Percentiles rank a stretch among this genome's conserved stretches.
These are phyloP conservation scores for Aporophyla lueneburgensis DNA, from an alignment of 2,888 invertebrate species.

Conservation along the genomic window DNA sequence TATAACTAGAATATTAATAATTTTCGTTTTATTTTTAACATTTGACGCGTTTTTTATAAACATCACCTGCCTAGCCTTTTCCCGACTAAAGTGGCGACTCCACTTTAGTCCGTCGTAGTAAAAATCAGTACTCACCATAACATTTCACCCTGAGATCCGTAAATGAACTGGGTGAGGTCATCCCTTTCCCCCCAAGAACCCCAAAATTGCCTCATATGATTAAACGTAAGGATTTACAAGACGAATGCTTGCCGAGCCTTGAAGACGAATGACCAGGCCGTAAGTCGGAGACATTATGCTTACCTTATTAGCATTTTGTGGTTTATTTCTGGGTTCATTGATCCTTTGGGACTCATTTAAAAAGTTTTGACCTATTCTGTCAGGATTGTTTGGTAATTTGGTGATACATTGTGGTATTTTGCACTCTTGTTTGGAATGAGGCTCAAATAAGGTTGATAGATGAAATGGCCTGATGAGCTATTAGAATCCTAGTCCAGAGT, in stretches of 20 bases:
- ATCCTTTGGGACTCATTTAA: slow-evolving; percentile 6
- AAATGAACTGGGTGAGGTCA: slow-evolving; percentile 59
- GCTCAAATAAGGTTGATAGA: background rate
- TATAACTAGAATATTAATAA: too few species aligned
- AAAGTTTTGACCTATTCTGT: slow-evolving; percentile 17
- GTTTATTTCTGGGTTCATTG: slow-evolving; percentile 19
- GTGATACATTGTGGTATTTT: slow-evolving; percentile 19
- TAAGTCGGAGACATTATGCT: slow-evolving; percentile 41
- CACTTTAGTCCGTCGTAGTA: background rate
- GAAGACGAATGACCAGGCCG: slow-evolving; percentile 56
- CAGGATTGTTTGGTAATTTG: background rate
- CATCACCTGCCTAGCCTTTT: too few species aligned
- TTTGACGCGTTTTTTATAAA: background rate
- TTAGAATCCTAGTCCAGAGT: background rate
- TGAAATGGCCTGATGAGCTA: background rate
- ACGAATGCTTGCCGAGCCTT: slow-evolving; percentile 68
- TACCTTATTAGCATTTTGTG: slow-evolving; percentile 42
- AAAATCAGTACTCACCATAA: slow-evolving; percentile 33
- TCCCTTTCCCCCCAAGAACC: slow-evolving; percentile 44
- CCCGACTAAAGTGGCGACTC: too few species aligned
- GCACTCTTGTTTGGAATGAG: background rate
- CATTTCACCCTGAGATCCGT: slow-evolving; percentile 20
- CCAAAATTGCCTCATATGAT: slow-evolving; percentile 75
- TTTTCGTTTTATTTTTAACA: background rate
- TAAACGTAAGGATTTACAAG: slow-evolving; percentile 71